These are phyloP conservation scores for Atractosteus spatula DNA, from an alignment of 2,113 vertebrate species.

Conservation along the genomic window DNA sequence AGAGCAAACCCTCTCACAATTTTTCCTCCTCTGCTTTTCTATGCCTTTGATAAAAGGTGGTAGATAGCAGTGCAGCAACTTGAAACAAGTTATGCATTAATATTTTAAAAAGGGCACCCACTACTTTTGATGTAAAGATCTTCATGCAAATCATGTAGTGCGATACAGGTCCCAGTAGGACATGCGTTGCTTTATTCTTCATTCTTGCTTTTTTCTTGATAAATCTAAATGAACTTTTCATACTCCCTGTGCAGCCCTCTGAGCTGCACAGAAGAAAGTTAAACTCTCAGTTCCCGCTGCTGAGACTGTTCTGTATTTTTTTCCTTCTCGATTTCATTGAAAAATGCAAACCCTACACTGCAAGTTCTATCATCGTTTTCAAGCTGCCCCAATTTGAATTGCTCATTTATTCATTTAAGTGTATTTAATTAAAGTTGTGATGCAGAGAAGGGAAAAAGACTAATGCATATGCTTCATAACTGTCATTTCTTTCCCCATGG, in stretches of 20 bases:
- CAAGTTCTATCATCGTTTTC: no score
- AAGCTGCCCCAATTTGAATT: no score
- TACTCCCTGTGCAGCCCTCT: constrained; percentile 79
- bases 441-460: no score
- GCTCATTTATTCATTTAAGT: no score
- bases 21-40: constrained; percentile 69
- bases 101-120: constrained; percentile 92
- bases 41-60: constrained; percentile 85
- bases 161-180: constrained; percentile 80
- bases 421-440: no score
- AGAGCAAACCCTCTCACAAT: constrained; percentile 36
- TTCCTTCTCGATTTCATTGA: no score
- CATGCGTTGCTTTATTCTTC: constrained; percentile 78
- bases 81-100: constrained; percentile 87
- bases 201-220: constrained; percentile 63
- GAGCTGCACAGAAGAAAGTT: constrained; percentile 72
- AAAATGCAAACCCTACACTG: no score
- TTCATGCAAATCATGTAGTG: constrained; percentile 89
- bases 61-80: constrained; percentile 80
- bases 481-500: no score
- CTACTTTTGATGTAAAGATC: constrained; percentile 88
- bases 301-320: constrained; percentile 23
- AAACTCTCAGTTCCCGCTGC: constrained; percentile 26
- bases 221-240: constrained; percentile 90
- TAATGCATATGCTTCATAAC: no score